Evolutionary conservation across 2,797 vertebrate species (phyloP), one percentile per base, ranked within the genome.

Genomic region (Xerus rutilus): DNA sequence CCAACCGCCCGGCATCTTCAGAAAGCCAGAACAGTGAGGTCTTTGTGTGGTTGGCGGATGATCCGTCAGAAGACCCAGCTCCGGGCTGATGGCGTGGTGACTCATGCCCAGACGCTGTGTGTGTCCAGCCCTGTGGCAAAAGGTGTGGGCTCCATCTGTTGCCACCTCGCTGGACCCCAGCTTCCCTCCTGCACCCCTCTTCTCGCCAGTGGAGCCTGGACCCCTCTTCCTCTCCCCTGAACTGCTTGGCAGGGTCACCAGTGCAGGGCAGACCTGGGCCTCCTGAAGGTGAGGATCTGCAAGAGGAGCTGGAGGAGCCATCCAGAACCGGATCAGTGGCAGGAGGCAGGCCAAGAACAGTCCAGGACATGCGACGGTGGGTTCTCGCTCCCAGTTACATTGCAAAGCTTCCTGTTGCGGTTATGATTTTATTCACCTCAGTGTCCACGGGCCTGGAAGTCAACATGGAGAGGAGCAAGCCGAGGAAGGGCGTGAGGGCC

Each of bases 271-370:
- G 39, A 1, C 54, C 54, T 54, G 54, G 54, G 18, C 54, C 49
- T 52, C 52, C 54, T 18, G 54, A 17, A 54, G 54, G 54, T 18
- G 54, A 96, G 96, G 79, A 77, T 52, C 30, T 86, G 93, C 76
- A 73, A 96, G 89, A 83, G 93, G 86, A 76, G 94, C 92, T 52
- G 95, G 89, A 45, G 85, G 93, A 94, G 91, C 89, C 85, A 89
- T 97, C 94, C 90, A 94, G 94, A 96, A 93, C n/a, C 81, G 88
- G 94, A 86, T 95, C 90, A 83, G 89, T 94, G 93, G 87, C 62
- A 79, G 25, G 93, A 98, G 93, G 83, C 8, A 35, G 49, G 83
- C 90, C 95, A 94, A 97, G 86, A 97, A 97, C 96, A 97, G 96
- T 97, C 96, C 96, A 89, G 84, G 92, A 79, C 59, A 69, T 96